Conservation (phyloP, 1,140 invertebrate genomes). For the Eubasilissa regina region DNA sequence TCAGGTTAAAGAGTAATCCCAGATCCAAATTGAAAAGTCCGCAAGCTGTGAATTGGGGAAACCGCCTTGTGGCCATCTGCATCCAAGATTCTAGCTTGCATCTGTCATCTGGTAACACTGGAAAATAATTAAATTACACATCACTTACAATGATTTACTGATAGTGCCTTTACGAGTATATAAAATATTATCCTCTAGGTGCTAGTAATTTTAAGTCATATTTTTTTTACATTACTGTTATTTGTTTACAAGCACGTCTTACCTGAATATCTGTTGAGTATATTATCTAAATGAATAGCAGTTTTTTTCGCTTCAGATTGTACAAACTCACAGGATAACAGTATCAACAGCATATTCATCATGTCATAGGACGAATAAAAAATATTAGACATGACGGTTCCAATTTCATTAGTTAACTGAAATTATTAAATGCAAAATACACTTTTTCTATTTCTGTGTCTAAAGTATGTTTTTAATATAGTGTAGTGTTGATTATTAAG, state of each 20-base stretch:
- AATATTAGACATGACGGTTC: neutral
- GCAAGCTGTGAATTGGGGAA: neutral
- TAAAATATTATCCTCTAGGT: no score
- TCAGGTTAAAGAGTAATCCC: neutral
- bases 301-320: neutral
- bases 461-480: neutral
- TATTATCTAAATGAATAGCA: slow-evolving; percentile 7
- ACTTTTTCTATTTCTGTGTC: neutral
- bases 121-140: no score
- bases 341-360: neutral
- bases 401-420: neutral
- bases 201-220: no score
- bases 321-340: neutral
- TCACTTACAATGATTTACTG: no score
- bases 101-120: neutral
- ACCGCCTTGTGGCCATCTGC: no score
- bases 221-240: no score
- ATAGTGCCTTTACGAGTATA: no score
- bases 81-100: neutral
- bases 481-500: no score
- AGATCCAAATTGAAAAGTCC: neutral
- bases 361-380: neutral
- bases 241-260: no score
- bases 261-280: slow-evolving; percentile 1
- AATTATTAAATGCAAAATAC: neutral